These are phyloP conservation scores for Misgurnus anguillicaudatus DNA, from an alignment of 2,113 vertebrate genomes.

Conservation along the genomic window DNA sequence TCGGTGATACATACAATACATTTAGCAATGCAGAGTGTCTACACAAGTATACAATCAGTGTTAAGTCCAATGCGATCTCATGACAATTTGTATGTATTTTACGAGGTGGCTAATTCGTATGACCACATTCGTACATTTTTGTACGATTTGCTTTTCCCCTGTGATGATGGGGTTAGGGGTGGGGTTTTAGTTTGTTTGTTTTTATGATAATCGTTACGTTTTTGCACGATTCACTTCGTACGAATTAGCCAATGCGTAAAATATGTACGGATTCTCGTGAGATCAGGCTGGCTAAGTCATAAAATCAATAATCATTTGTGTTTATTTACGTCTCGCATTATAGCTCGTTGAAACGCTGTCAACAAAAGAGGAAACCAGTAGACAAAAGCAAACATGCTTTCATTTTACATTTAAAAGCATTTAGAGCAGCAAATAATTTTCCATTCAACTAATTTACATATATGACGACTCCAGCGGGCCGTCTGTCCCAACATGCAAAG, in stretches of 20 bases:
- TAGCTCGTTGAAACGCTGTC: constrained; percentile 1
- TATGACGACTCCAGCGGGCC: neutral
- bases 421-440: constrained; percentile 42
- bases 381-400: constrained; percentile 30
- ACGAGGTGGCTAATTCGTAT: no score
- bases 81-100: no score
- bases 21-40: constrained; percentile 24
- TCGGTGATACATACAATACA: constrained; percentile 28
- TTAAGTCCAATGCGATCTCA: no score
- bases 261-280: no score
- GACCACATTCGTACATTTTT: no score
- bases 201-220: no score
- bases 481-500: constrained; percentile 5
- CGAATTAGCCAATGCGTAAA: no score
- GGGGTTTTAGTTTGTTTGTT: no score
- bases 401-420: constrained; percentile 33
- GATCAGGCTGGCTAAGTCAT: neutral
- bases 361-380: constrained; percentile 26
- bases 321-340: constrained; percentile 17
- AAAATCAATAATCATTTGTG: constrained; percentile 32
- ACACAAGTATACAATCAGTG: constrained; percentile 39
- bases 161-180: no score
- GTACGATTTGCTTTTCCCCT: no score
- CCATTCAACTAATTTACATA: constrained; percentile 10
- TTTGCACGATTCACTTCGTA: no score